phyloP scores from a whole-genome alignment of 2,888 invertebrate species.

The Drosophila fulvimacula region DNA sequence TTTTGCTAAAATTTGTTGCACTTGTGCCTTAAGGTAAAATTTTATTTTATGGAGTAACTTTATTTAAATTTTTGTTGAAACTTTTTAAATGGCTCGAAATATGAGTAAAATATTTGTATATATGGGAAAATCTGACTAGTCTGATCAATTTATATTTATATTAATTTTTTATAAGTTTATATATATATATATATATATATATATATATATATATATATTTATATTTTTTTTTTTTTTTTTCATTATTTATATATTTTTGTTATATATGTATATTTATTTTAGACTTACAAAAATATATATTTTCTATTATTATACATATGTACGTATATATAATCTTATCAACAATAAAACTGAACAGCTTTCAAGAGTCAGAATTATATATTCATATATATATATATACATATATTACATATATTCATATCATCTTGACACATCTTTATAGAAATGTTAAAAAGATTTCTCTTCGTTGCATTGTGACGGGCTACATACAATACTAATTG shows the following conservation, averaged over 20 bases:
- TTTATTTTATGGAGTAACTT: background rate
- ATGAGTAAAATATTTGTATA: background rate
- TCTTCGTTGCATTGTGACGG: constrained; percentile 32
- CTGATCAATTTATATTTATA: background rate
- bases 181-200: too few relatives aligned
- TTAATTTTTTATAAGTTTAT: too few relatives aligned
- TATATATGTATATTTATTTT: too few relatives aligned
- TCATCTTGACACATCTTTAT: background rate
- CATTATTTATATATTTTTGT: too few relatives aligned
- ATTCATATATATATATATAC: too few relatives aligned
- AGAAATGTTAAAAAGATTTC: background rate
- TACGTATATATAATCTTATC: too few relatives aligned
- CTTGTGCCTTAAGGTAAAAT: background rate
- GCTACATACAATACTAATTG: constrained; percentile 58
- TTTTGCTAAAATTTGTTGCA: background rate
- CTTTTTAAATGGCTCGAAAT: background rate
- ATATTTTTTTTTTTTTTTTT: too few relatives aligned
- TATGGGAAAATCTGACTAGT: background rate
- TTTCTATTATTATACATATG: too few relatives aligned
- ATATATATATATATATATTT: too few relatives aligned
- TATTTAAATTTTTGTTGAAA: background rate
- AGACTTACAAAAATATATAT: too few relatives aligned
- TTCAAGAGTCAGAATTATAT: too few relatives aligned
- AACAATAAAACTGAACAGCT: too few relatives aligned
- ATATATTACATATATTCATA: background rate